Percentiles rank a stretch among this genome's conserved stretches.
phyloP scores from a whole-genome alignment of 2,797 vertebrate genomes.

The Gorsachius magnificus region DNA sequence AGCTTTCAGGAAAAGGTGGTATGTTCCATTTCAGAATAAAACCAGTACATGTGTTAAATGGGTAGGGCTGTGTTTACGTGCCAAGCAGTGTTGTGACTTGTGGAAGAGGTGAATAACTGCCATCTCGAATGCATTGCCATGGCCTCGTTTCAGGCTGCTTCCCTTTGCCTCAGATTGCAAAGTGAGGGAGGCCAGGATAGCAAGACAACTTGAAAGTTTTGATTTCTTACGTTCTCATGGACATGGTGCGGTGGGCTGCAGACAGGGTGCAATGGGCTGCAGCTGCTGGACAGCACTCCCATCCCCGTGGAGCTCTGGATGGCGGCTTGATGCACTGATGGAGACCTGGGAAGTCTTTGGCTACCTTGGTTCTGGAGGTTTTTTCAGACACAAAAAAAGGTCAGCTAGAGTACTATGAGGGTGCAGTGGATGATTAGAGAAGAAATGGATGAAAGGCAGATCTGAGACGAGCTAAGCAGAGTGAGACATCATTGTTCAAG shows the following conservation, averaged over 20 bases:
- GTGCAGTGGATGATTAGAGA: not conserved
- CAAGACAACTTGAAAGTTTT: not conserved
- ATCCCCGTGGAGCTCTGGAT: rapidly evolving
- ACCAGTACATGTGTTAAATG: not conserved
- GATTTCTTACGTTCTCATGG: rapidly evolving
- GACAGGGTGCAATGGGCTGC: not conserved
- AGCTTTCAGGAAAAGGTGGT: not conserved
- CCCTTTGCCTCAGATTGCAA: not conserved
- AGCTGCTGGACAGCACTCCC: not conserved
- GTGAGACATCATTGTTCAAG: not conserved
- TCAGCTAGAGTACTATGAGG: rapidly evolving
- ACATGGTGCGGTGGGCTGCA: rapidly evolving
- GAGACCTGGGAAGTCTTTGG: not conserved
- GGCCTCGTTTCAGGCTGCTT: not conserved
- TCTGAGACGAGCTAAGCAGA: not conserved
- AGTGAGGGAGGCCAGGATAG: not conserved
- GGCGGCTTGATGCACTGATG: rapidly evolving
- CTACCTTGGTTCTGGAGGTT: not conserved
- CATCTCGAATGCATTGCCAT: not conserved
- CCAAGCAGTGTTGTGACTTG: rapidly evolving
- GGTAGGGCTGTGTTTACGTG: not conserved
- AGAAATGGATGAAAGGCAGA: not conserved
- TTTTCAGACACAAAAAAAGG: not conserved
- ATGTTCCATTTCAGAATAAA: not conserved
- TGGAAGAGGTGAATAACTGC: not conserved